Evolutionary conservation across 92 coral and sea anemone species (phyloP).

Genomic region (Desmophyllum pertusum): DNA sequence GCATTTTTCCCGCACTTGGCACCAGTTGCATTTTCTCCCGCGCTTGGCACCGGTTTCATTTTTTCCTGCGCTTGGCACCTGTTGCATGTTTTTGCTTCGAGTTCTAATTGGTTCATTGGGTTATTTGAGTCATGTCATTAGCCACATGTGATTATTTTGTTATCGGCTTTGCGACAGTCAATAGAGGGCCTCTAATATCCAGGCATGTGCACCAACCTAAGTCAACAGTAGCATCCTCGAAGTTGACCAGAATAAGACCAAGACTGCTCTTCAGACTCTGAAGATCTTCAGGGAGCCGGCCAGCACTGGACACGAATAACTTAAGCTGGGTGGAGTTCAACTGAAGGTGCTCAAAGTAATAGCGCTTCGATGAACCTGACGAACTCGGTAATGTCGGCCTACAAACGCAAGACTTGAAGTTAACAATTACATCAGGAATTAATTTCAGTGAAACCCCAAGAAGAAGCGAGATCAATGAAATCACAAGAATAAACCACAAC

Average conservation of each 20-base stretch:
- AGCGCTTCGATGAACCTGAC: constrained; percentile 78
- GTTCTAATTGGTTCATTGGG: neutral
- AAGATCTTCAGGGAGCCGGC: constrained; percentile 91
- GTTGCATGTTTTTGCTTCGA: neutral
- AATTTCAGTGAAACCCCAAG: too few species aligned
- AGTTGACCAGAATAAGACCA: constrained; percentile 89
- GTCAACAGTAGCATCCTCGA: constrained; percentile 92
- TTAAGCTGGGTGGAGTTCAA: constrained; percentile 90
- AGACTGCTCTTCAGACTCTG: constrained; percentile 79
- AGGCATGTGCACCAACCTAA: constrained; percentile 63
- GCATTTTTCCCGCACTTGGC: too few species aligned
- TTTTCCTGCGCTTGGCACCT: neutral
- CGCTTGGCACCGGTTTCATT: neutral
- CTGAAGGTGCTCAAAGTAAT: constrained; percentile 91
- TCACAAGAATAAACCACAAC: too few species aligned
- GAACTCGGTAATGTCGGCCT: constrained; percentile 81
- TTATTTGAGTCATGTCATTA: too few species aligned
- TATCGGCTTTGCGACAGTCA: too few species aligned
- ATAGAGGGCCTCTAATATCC: neutral
- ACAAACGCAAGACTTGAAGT: neutral
- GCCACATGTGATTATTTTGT: too few species aligned
- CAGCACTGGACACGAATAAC: constrained; percentile 87
- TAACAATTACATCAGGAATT: too few species aligned
- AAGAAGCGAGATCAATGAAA: too few species aligned
- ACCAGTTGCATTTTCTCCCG: neutral